Evolutionary conservation across 1,140 invertebrate genomes (phyloP).

Genomic region (Eufriesea mexicana): DNA sequence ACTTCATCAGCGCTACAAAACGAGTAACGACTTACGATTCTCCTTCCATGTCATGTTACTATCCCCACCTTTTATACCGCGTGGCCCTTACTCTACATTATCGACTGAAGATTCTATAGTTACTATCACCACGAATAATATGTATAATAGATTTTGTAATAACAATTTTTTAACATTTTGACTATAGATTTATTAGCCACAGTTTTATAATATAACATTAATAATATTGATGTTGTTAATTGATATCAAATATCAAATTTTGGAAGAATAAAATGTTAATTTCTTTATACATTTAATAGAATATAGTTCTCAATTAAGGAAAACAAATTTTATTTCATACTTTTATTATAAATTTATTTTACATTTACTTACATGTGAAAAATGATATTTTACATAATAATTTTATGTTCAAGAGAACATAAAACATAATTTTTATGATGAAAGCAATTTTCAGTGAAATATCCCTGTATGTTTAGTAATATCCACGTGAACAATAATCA

Average conservation of each 20-base stretch:
- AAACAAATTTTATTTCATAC: not conserved
- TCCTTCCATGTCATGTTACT: constrained; percentile 33
- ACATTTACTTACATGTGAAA: no score
- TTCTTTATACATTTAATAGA: not conserved
- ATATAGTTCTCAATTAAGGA: not conserved
- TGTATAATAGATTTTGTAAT: constrained; percentile 1
- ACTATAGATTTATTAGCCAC: not conserved
- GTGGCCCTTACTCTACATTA: constrained; percentile 22
- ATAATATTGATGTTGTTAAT: no score
- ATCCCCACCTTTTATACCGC: not conserved
- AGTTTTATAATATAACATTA: not conserved
- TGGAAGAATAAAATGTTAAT: not conserved
- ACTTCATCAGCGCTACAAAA: constrained; percentile 67
- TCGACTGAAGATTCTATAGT: constrained; percentile 12
- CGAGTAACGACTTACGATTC: constrained; percentile 66
- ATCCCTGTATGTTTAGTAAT: not conserved
- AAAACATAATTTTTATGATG: no score
- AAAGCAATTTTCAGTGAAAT: not conserved
- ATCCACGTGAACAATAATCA: not conserved
- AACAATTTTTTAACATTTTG: not conserved
- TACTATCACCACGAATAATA: not conserved
- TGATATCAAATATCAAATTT: not conserved
- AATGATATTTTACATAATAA: not conserved
- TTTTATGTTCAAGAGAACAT: not conserved
- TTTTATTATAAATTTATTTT: not conserved